phyloP scores from a whole-genome alignment of 2,797 vertebrate genomes.

The Sebastolobus alascanus region DNA sequence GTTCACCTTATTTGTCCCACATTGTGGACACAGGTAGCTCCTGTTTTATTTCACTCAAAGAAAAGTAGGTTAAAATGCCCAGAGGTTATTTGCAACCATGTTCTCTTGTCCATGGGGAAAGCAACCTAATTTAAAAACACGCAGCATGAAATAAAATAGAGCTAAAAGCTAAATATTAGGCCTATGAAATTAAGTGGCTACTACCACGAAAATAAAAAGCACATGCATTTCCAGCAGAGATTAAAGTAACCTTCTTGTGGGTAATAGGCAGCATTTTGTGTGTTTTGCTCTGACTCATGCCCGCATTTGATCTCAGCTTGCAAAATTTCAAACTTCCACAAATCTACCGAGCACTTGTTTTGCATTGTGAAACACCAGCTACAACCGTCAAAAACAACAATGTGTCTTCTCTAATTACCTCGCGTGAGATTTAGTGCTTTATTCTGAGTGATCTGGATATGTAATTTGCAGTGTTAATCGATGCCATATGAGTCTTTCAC shows the following conservation, averaged over 20 bases:
- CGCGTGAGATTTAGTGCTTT: constrained; percentile 35
- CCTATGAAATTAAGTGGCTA: constrained; percentile 24
- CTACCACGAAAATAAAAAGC: constrained; percentile 28
- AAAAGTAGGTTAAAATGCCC: constrained; percentile 38
- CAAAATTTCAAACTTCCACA: constrained; percentile 21
- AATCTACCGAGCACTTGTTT: constrained; percentile 44
- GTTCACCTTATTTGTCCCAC: constrained; percentile 36
- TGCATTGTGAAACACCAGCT: constrained; percentile 35
- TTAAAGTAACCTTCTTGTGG: constrained; percentile 34
- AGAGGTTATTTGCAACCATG: constrained; percentile 15
- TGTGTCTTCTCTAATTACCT: constrained; percentile 43
- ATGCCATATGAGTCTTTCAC: constrained; percentile 39
- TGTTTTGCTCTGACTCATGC: constrained; percentile 46
- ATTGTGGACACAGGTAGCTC: background rate
- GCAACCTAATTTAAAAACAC: constrained; percentile 10
- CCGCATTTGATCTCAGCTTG: constrained; percentile 35
- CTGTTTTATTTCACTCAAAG: constrained; percentile 20
- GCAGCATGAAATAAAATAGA: constrained; percentile 14
- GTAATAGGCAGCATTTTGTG: constrained; percentile 26
- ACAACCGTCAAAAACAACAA: constrained; percentile 37
- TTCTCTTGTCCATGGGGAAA: background rate
- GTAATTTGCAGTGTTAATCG: constrained; percentile 45
- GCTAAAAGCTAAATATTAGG: background rate
- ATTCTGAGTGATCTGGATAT: constrained; percentile 27
- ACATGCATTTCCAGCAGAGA: constrained; percentile 34